Evolutionary conservation across 2,797 vertebrate species (phyloP).

Genomic region (Coregonus sp.): DNA sequence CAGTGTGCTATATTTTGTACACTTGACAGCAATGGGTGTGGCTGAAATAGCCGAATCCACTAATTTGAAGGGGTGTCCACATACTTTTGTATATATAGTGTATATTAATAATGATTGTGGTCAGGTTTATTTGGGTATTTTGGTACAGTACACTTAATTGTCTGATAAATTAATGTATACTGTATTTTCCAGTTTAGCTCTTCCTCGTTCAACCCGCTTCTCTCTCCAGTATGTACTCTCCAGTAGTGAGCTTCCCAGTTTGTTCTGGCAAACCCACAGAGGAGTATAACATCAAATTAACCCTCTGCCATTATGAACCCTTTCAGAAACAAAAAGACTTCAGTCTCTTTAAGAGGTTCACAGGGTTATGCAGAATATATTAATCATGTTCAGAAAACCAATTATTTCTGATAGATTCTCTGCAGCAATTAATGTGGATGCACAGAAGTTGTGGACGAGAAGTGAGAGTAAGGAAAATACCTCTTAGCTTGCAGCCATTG

Average conservation of each 20-base stretch:
- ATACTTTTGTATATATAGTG: too few species aligned
- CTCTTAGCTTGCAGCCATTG: neutral
- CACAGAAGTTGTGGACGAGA: conserved; percentile 4
- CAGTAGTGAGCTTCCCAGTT: neutral
- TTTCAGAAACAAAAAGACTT: conserved; percentile 31
- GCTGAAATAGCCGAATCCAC: too few species aligned
- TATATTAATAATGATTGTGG: neutral
- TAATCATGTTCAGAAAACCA: conserved; percentile 21
- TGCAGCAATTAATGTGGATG: neutral
- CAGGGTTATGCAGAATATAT: conserved; percentile 32
- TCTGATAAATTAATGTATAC: neutral
- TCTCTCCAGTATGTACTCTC: neutral
- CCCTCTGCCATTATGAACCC: conserved; percentile 18
- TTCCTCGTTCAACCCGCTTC: neutral
- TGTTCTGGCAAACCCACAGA: neutral
- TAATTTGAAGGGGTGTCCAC: too few species aligned
- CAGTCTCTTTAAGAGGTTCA: conserved; percentile 22
- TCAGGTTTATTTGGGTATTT: neutral
- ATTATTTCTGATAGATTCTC: conserved; percentile 21
- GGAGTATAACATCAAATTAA: conserved; percentile 39
- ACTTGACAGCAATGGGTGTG: too few species aligned
- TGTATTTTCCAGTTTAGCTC: neutral
- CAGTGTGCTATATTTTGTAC: too few species aligned
- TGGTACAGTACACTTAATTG: neutral
- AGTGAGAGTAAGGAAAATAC: conserved; percentile 3